Conservation (phyloP, 92 coral and sea anemone species). For the Bergia puertoricense region DNA sequence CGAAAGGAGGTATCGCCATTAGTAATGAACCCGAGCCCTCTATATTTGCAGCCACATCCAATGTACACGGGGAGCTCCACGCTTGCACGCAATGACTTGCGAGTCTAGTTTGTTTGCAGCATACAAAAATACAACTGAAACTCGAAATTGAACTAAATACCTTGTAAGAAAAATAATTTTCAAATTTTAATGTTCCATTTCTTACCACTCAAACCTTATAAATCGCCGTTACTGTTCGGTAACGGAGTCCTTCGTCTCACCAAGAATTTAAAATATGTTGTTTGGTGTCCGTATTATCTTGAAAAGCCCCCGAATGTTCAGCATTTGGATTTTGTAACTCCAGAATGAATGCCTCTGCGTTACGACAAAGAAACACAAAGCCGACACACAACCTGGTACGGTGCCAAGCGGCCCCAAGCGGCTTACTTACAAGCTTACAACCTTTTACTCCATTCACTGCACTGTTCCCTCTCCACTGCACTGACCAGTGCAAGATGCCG, state of each 20-base stretch:
- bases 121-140: constrained; percentile 2
- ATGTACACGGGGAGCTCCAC: constrained; percentile 20
- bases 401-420: constrained; percentile 74
- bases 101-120: not conserved
- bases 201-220: constrained; percentile 40
- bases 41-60: constrained; percentile 34
- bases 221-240: constrained; percentile 42
- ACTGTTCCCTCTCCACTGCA: constrained; percentile 58
- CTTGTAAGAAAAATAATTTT: constrained; percentile 28
- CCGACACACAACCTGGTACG: constrained; percentile 50
- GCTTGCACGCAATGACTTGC: constrained; percentile 40
- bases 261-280: constrained; percentile 38
- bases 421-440: constrained; percentile 76
- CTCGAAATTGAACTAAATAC: constrained; percentile 17
- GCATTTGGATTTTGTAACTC: not conserved
- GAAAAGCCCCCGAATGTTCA: not conserved
- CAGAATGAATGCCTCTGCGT: constrained; percentile 11
- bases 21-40: constrained; percentile 35
- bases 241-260: constrained; percentile 43
- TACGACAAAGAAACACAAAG: constrained; percentile 13
- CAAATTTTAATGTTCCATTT: constrained; percentile 36
- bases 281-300: constrained; percentile 15
- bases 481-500: constrained; percentile 46
- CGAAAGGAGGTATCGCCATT: constrained; percentile 28
- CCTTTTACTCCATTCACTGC: constrained; percentile 88